phyloP scores from a whole-genome alignment of 1,140 invertebrate genomes.

The Euglossa dilemma region DNA sequence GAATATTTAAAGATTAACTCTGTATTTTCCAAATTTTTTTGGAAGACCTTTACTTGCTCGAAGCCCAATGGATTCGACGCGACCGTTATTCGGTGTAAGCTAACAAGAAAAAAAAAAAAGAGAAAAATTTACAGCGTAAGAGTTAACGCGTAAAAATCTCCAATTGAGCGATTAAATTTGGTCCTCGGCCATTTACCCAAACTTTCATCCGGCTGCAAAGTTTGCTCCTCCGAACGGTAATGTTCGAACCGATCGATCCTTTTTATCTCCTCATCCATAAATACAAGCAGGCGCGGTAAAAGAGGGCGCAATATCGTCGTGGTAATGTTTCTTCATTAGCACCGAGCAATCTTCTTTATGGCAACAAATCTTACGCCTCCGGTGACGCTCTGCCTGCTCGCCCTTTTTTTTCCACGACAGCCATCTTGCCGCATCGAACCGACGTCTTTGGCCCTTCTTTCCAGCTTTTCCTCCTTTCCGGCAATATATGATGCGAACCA shows the following conservation, averaged over 20 bases:
- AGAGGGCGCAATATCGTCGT: constrained; percentile 73
- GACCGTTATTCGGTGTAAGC: no score
- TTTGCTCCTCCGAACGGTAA: not conserved
- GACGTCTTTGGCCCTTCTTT: constrained; percentile 57
- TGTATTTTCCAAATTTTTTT: no score
- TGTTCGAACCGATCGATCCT: constrained; percentile 55
- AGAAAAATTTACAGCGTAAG: no score
- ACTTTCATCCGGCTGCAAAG: not conserved
- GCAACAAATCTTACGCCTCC: constrained; percentile 75
- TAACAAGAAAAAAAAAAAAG: no score
- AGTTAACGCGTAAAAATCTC: no score
- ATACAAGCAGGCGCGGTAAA: constrained; percentile 61
- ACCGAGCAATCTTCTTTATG: constrained; percentile 77
- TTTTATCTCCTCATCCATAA: constrained; percentile 68
- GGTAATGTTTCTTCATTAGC: constrained; percentile 80
- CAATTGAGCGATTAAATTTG: not conserved
- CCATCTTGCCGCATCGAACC: constrained; percentile 60
- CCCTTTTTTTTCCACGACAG: constrained; percentile 52
- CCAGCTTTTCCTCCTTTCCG: constrained; percentile 40
- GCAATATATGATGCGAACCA: constrained; percentile 67
- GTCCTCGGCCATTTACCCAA: no score
- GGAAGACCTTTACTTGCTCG: no score
- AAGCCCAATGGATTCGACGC: no score
- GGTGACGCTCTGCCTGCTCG: constrained; percentile 40
- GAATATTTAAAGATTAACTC: no score